Conservation (phyloP, 2,888 invertebrate genomes). For the Leptura quadrifasciata region DNA sequence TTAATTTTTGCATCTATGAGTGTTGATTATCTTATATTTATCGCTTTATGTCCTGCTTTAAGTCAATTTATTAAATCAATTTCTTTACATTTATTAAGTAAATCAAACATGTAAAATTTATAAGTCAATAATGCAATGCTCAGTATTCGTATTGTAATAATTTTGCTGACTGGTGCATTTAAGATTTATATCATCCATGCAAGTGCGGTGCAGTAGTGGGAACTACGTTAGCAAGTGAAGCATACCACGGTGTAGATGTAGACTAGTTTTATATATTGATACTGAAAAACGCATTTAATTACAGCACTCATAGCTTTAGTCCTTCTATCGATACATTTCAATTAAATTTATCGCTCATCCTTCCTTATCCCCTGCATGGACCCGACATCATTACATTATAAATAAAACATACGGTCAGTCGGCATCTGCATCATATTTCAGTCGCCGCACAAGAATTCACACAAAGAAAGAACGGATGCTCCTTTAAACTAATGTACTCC, state of each 20-base stretch:
- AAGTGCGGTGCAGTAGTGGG: conserved; percentile 35
- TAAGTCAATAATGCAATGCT: conserved; percentile 29
- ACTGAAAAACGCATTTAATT: conserved; percentile 65
- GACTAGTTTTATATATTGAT: conserved; percentile 42
- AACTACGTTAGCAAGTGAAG: conserved; percentile 30
- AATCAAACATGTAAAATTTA: conserved; percentile 11
- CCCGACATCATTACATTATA: conserved; percentile 63
- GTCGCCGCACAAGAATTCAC: conserved; percentile 52
- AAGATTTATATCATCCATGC: conserved; percentile 46
- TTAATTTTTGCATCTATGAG: not conserved
- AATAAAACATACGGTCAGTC: conserved; percentile 61
- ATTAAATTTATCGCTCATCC: conserved; percentile 67
- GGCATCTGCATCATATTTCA: conserved; percentile 60
- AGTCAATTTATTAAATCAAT: conserved; percentile 5
- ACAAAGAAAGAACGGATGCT: conserved; percentile 50
- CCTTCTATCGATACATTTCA: conserved; percentile 68
- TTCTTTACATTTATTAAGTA: conserved; percentile 18
- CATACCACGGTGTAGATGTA: conserved; percentile 43
- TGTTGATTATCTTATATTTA: not conserved
- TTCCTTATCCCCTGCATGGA: conserved; percentile 63
- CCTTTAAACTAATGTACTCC: conserved; percentile 43
- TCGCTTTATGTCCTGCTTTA: not conserved
- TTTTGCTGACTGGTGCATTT: conserved; percentile 48
- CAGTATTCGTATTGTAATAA: conserved; percentile 34
- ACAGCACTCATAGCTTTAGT: conserved; percentile 59